Evolutionary conservation across 2,797 vertebrate genomes (phyloP), one percentile per base, ranked within the genome.

Genomic region (Alosa sapidissima): DNA sequence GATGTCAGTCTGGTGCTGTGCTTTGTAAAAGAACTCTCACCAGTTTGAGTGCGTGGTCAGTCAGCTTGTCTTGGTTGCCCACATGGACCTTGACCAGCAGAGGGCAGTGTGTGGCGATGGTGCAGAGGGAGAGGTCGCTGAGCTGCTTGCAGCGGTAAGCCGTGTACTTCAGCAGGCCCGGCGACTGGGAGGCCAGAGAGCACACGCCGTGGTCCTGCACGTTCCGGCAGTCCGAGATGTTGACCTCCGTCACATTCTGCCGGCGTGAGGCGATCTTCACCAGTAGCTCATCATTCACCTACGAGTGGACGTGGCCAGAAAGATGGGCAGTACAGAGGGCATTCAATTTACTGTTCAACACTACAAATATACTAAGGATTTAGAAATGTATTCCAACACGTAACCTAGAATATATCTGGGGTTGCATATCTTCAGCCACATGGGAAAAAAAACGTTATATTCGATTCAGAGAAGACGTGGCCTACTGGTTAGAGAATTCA

Each of bases 111-210:
- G 95, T 93, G 9, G 97, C 98, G 83, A 99, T 93, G 1, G 97
- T 95, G 16, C 95, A 95, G 88, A 99, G 96, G 5, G 98, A 99
- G 4, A 91, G 92, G 90, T 99, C 98, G 48, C 98, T 98, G 24
- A 99, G 96, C 91, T 99, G 98, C 85, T 99, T 99, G 94, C 98
- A 99, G 72, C 98, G 96, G 90, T 99, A 99, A 0, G 97, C 98
- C 0, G 97, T 99, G 83, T 99, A 99, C 86, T 97, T 97, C 86
- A 98, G 94, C 83, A 99, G 96, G 81, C 98, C 97, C 7, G 97
- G 96, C 91, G 97, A 99, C 90, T 97, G 97, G 81, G 96, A 96
- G 8, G 97, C 98, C 93, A 99, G 91, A 48, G 97, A 93, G 91
- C 96, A 96, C 49, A 99, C 96, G 1, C 98, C 98, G 6, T 94